These are phyloP conservation scores for Diadumene lineata DNA, from an alignment of 92 coral and sea anemone genomes.

Conservation along the genomic window DNA sequence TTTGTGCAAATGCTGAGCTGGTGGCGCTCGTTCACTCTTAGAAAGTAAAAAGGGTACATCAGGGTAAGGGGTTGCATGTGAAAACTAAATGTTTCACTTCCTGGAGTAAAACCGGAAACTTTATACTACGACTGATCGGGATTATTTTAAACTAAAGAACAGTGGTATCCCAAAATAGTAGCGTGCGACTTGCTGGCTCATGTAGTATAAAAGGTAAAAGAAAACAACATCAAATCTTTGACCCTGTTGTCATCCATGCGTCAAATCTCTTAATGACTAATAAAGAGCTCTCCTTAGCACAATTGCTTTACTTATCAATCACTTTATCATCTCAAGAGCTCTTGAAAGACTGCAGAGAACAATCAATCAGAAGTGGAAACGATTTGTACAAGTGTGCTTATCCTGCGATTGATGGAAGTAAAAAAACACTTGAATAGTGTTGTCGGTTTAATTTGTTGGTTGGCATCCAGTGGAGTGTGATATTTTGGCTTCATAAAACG, in stretches of 20 bases:
- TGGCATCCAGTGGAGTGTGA: slow-evolving; percentile 24
- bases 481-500: slow-evolving; percentile 17
- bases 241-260: background rate
- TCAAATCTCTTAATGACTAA: background rate
- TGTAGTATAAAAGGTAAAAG: background rate
- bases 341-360: background rate
- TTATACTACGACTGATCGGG: no score
- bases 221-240: background rate
- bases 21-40: no score
- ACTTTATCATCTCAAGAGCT: background rate
- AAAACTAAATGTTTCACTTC: no score
- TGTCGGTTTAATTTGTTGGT: slow-evolving; percentile 18
- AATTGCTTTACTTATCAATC: background rate
- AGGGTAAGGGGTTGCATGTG: no score
- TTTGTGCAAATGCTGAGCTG: background rate
- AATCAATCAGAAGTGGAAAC: background rate
- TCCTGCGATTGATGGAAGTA: background rate
- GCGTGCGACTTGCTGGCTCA: background rate
- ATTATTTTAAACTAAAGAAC: background rate
- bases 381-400: background rate
- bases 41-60: no score
- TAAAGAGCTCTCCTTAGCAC: background rate
- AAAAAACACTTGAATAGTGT: background rate
- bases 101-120: no score
- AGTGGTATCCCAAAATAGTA: background rate